Base-by-base conservation (phyloP, 2,888 invertebrate genomes). In the Zygogramma bicolorata region DNA sequence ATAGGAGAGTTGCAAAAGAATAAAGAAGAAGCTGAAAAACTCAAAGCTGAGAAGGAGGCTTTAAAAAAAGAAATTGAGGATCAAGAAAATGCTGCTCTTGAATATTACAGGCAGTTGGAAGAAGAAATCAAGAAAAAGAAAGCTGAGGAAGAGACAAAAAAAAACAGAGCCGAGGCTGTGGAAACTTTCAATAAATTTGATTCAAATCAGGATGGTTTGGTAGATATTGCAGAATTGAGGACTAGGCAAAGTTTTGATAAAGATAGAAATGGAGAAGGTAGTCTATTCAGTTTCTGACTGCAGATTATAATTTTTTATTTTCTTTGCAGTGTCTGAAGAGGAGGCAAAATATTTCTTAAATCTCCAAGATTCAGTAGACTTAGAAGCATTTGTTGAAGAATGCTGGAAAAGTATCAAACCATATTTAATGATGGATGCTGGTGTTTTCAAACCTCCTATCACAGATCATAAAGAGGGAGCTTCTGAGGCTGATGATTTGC, bases 401-500 rank as follows among this genome's bases (percentile, higher is more conserved):
- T 92, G 93, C n/a, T 97, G 95, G 95, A 89, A 92, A 8, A 88
- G 92, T 68, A 89, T 96, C 58, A 96, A 96, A 85, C 94, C 95
- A 0, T 90, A 93, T 77, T 86, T 94, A 67, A 93, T 95, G 92
- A 87, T 93, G 82, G 93, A 95, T 75, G 90, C 93, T 77, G 94
- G 94, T 61, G 85, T 92, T 82, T 93, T 92, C 81, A 90, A 90
- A 79, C 90, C 91, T 25, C 91, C 91, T 13, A 82, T 79, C 49
- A 79, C 82, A 22, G 80, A 79, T 58, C 81, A 81, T 75, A 81
- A 82, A 20, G 80, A 79, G 49, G 81, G 81, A 34, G 73, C 73
- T 57, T 81, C 81, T 13, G 82, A 83, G 38, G 73, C 77, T 49
- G 81, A 77, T 61, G 79, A 77, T 29, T 63, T 77, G 53, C 79